A percentile compares a stretch with the other conserved stretches of the same genome.
These are phyloP conservation scores for Crambe crambe DNA, from an alignment of 37 sponge, comb jelly and placozoan genomes.

Conservation along the genomic window DNA sequence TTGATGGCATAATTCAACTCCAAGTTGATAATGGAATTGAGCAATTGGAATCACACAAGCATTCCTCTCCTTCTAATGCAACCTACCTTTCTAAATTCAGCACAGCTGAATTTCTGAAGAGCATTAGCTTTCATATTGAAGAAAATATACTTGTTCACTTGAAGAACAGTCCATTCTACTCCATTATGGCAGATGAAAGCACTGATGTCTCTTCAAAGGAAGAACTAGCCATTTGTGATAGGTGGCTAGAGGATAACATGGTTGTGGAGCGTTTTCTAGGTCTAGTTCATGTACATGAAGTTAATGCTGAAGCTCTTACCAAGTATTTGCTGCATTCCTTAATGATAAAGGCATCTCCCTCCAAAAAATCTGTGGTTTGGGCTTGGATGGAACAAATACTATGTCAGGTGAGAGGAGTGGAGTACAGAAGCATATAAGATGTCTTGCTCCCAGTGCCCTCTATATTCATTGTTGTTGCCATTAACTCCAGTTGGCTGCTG, in stretches of 20 bases:
- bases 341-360: slow-evolving; percentile 16
- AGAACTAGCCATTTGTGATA: slow-evolving; percentile 34
- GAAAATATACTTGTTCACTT: slow-evolving; percentile 11
- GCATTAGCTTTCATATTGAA: slow-evolving; percentile 38
- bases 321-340: slow-evolving; percentile 2
- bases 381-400: slow-evolving; percentile 46
- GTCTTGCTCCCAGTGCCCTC: slow-evolving; percentile 33
- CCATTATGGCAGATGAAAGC: slow-evolving; percentile 59
- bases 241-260: slow-evolving; percentile 27
- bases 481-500: slow-evolving; percentile 32
- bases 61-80: slow-evolving; percentile 23
- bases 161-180: slow-evolving; percentile 25
- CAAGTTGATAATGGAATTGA: slow-evolving; percentile 46
- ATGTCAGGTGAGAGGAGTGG: slow-evolving; percentile 42
- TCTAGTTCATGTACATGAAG: slow-evolving; percentile 16
- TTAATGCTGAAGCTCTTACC: slow-evolving; percentile 13
- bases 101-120: slow-evolving; percentile 23
- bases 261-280: slow-evolving; percentile 39
- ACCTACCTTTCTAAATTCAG: slow-evolving; percentile 31
- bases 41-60: slow-evolving; percentile 16
- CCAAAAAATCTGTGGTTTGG: slow-evolving; percentile 35
- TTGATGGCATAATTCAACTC: slow-evolving; percentile 22
- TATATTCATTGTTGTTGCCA: slow-evolving; percentile 41
- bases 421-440: slow-evolving; percentile 19
- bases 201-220: slow-evolving; percentile 45